Base-by-base conservation (phyloP, 1,140 invertebrate species). In the Pseudomyrmex sp. region DNA sequence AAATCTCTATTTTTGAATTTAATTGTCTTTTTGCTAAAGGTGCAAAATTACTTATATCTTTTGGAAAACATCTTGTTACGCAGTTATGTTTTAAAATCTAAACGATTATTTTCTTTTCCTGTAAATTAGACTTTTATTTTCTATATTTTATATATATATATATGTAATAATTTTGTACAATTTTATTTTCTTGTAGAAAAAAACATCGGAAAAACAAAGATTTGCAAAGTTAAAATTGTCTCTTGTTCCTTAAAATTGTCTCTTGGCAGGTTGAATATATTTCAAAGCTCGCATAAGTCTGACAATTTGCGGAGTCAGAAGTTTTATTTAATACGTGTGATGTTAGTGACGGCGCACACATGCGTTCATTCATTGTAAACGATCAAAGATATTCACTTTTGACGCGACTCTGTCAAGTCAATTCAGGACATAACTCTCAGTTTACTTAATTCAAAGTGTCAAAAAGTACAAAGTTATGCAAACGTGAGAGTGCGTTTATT, bases 301-400 rank as follows among this genome's bases (percentile, higher is more conserved):
- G 4, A 20, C 20, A 59, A 9, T 50, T 72, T 80, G 54, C 66
- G 2, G 59, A 77, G 35, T 79, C 54, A 79, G n/a, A 69, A 69
- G 58, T 62, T 48, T 13, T 8, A 61, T 77, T 77, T 58, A 65
- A 12, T 65, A 54, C 69, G 70, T 13, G 50, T n/a, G 18, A 23
- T 80, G 76, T 80, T 80, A 80, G 70, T 80, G 76, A 70, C 76
- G 58, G 46, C 68, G 76, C 66, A 80, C 66, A 35, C 5, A 35
- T 35, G 76, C 26, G 54, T 54, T 80, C 44, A 77, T 54, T 79
- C 44, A n/a, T 48, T 20, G 44, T 59, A 70, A 35, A 72, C 59
- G 54, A 44, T 80, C 70, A 35, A 70, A 70, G n/a, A 80, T 61
- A 68, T 58, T 80, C 70, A 48, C 44, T 70, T 80, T 72, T 44